Conservation (phyloP, 2,797 vertebrate genomes). For the Eleutherodactylus coqui region DNA sequence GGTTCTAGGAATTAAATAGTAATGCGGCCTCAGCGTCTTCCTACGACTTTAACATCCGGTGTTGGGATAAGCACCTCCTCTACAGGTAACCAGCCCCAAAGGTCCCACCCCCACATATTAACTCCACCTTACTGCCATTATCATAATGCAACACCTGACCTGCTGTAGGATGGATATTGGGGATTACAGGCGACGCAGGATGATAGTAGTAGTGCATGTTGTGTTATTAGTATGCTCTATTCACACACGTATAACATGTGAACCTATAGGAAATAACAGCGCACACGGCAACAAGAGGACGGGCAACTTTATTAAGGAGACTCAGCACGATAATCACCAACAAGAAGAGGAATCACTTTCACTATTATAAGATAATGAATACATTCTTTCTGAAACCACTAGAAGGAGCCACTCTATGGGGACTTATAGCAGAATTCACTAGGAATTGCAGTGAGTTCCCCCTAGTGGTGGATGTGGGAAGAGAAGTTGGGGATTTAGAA, state of each 20-base stretch:
- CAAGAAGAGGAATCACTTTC: not conserved
- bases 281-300: not conserved
- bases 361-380: too few relatives aligned
- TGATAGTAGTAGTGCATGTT: not conserved
- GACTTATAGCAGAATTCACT: too few relatives aligned
- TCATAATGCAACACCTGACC: not conserved
- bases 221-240: not conserved
- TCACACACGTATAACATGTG: not conserved
- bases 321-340: not conserved
- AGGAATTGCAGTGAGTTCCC: too few relatives aligned
- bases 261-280: not conserved
- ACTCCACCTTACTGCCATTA: too few relatives aligned
- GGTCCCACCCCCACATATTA: too few relatives aligned
- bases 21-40: not conserved
- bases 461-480: too few relatives aligned
- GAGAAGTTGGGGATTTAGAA: too few relatives aligned
- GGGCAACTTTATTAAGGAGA: not conserved
- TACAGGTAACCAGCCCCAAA: not conserved
- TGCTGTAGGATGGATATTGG: not conserved
- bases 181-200: not conserved
- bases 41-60: too few relatives aligned
- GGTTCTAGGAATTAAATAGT: not conserved
- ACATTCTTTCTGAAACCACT: too few relatives aligned
- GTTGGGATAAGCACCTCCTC: not conserved
- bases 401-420: too few relatives aligned